Percentiles rank a stretch among this genome's conserved stretches.
Conservation (phyloP, 2,888 invertebrate genomes). For the Oscheius sp. region DNA sequence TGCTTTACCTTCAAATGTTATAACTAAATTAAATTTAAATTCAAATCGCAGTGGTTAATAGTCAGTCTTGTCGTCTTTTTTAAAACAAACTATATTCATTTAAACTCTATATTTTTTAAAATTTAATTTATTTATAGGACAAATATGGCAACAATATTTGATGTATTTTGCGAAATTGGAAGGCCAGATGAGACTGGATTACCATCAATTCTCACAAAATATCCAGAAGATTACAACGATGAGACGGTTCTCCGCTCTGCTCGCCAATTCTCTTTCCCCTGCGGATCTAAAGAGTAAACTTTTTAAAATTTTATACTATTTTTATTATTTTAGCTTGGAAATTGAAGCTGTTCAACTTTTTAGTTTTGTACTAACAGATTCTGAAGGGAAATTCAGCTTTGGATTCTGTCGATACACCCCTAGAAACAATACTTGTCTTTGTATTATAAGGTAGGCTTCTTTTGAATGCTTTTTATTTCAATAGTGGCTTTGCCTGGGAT, state of each 20-base stretch:
- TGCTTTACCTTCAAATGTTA: too few species aligned
- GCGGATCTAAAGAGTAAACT: slow-evolving; percentile 47
- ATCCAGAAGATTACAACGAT: slow-evolving; percentile 68
- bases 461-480: slow-evolving; percentile 45
- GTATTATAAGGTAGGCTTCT: slow-evolving; percentile 72
- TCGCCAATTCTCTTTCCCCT: slow-evolving; percentile 69
- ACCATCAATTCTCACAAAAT: slow-evolving; percentile 55
- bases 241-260: slow-evolving; percentile 64
- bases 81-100: too few species aligned
- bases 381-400: slow-evolving; percentile 94
- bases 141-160: slow-evolving; percentile 62
- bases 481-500: slow-evolving; percentile 94
- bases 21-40: too few species aligned
- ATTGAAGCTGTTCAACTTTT: slow-evolving; percentile 84
- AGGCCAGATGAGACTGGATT: slow-evolving; percentile 29
- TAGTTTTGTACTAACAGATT: slow-evolving; percentile 93
- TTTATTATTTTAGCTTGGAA: slow-evolving; percentile 40
- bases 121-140: slow-evolving; percentile 37
- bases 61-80: too few species aligned
- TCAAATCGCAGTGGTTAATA: too few species aligned
- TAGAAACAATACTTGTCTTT: slow-evolving; percentile 82
- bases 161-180: slow-evolving; percentile 63
- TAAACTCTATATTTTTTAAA: too few species aligned
- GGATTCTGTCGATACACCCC: slow-evolving; percentile 96
- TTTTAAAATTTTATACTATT: background rate